A percentile compares a stretch with the other conserved stretches of the same genome.
Evolutionary conservation across 2,888 invertebrate genomes (phyloP).

Genomic region (Drosophila cognata): DNA sequence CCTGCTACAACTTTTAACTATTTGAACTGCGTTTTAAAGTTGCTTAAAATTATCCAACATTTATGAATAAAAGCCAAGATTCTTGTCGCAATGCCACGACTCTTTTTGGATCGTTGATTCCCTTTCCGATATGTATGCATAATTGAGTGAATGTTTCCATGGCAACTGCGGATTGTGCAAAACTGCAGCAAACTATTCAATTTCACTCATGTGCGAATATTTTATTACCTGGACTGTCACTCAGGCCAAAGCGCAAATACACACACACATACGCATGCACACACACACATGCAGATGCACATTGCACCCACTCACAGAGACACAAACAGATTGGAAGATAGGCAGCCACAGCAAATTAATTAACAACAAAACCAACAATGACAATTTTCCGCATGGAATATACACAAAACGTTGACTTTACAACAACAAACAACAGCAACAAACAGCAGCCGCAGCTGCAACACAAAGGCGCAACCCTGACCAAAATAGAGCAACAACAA

Average conservation of each 20-base stretch:
- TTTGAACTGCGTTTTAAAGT: not conserved
- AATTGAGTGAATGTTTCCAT: slow-evolving; percentile 60
- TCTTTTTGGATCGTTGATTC: not conserved
- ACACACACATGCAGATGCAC: slow-evolving; percentile 5
- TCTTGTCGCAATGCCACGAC: slow-evolving; percentile 2
- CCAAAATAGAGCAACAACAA: slow-evolving; percentile 37
- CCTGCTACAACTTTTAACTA: not conserved
- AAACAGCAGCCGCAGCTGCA: not conserved
- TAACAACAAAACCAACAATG: slow-evolving; percentile 78
- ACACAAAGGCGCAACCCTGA: slow-evolving; percentile 40
- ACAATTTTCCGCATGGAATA: slow-evolving; percentile 78
- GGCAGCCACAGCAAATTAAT: slow-evolving; percentile 72
- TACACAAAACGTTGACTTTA: slow-evolving; percentile 56
- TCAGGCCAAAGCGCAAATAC: slow-evolving; percentile 21
- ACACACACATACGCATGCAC: not conserved
- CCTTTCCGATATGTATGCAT: slow-evolving; percentile 34
- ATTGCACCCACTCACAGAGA: slow-evolving; percentile 13
- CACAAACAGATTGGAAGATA: slow-evolving; percentile 30
- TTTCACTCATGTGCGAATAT: slow-evolving; percentile 78
- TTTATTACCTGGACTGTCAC: slow-evolving; percentile 58
- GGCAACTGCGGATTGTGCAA: slow-evolving; percentile 72
- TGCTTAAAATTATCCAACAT: not conserved
- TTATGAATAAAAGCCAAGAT: slow-evolving; percentile 23
- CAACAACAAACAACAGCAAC: slow-evolving; percentile 34
- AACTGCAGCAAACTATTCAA: slow-evolving; percentile 75